Evolutionary conservation across 2,797 vertebrate species (phyloP).

Genomic region (Pelobates cultripes): DNA sequence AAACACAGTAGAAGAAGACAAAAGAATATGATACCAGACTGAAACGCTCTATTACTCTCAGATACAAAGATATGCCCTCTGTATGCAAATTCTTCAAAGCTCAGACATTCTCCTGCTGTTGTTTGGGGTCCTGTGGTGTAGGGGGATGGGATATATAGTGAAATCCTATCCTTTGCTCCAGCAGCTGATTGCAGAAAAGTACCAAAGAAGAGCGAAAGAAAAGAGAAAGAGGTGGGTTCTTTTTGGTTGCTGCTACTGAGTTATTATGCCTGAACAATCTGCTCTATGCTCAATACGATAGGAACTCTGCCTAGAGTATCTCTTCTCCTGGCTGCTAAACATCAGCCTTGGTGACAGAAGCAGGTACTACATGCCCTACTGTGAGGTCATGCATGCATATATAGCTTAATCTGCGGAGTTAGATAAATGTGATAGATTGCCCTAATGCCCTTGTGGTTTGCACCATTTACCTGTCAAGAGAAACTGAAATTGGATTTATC

Average conservation of each 20-base stretch:
- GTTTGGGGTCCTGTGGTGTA: neutral
- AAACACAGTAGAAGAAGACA: no score
- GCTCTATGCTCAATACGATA: neutral
- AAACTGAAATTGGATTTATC: neutral
- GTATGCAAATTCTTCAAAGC: neutral
- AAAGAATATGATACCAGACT: neutral
- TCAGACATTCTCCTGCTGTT: slow-evolving; percentile 17
- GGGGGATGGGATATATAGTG: neutral
- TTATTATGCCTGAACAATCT: slow-evolving; percentile 2
- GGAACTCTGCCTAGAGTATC: neutral
- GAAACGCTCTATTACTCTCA: neutral
- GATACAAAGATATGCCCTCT: neutral
- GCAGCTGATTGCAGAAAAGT: neutral
- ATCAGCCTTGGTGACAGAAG: neutral
- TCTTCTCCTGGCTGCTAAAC: neutral
- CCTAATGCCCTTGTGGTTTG: neutral
- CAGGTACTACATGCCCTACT: neutral
- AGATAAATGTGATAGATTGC: slow-evolving; percentile 20
- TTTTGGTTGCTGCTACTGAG: neutral
- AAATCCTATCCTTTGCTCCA: neutral
- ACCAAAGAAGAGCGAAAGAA: neutral
- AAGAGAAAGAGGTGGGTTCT: neutral
- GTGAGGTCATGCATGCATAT: neutral
- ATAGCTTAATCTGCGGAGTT: neutral
- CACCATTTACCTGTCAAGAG: neutral